Base-by-base conservation (phyloP, 2,113 vertebrate genomes). In the Aix galericulata region DNA sequence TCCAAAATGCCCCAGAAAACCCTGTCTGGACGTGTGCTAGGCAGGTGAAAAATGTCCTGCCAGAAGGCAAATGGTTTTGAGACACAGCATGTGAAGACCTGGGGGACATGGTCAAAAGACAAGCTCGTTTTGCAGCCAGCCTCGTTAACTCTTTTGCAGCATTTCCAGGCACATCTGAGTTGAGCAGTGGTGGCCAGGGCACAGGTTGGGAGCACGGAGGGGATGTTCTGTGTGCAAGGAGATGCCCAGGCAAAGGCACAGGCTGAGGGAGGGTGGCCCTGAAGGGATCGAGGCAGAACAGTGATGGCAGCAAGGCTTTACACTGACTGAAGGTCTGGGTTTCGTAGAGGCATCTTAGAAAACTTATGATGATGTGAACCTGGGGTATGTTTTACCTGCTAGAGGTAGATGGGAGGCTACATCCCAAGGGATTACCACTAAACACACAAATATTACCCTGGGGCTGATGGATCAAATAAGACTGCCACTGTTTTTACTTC, bases 121-220 rank as follows among this genome's bases (percentile, higher is more conserved):
- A 36, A 36, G 48, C 18, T 67, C 31, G 5, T 29, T 40, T 52
- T 56, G 66, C 82, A 75, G 34, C 17, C 52, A 20, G 1, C 11
- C 63, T 62, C 32, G 16, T 1, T 12, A 32, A 32, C 69, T 26
- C 25, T 4, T 3, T 2, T 42, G 55, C 72, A 32, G 36, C 8
- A 16, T 17, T 25, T 62, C 73, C 53, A 27, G 55, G n/a, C 29
- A 59, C 1, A 0, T 4, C 67, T 1, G 1, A 0, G 1, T 2
- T 29, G 16, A 23, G 74, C 59, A 42, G 31, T 0, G 5, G 26
- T 34, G 83, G 9, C 52, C 2, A 0, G 25, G 40, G 15, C 27
- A n/a, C 26, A 42, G 21, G 53, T 53, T 17, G 58, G 53, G 15
- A 48, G 27, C 83, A 82, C 6, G 7, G 56, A 68, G 69, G 58